Base-by-base conservation (phyloP, 2,888 invertebrate species). In the Andrena fulva region DNA sequence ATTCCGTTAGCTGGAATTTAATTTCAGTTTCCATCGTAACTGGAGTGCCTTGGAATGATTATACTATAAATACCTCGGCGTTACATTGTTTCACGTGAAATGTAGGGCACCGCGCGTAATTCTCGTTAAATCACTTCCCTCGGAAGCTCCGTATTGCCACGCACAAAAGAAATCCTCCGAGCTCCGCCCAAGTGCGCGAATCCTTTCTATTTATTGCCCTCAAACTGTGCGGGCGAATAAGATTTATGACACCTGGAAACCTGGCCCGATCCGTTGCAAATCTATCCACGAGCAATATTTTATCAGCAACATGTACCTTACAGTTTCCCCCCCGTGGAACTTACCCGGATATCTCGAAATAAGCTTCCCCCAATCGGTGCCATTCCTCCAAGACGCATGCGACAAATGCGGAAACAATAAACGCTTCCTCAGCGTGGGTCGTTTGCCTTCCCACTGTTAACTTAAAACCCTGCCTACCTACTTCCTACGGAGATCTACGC, bases 251-350 rank as follows among this genome's bases (percentile, higher is more conserved):
- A 86, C 69, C 74, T 68, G 86, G 84, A 79, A 84, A 82, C 84
- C 82, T 80, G 20, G 77, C 69, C 77, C 84, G 87, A 86, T 81
- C 80, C 77, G 87, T 84, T 80, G 88, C 88, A 84, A 88, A 87
- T 87, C 86, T 82, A 88, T 88, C 84, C 84, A 67, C 81, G 35
- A 73, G 71, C 80, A 67, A 87, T 87, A 87, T 85, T 87, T 87
- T 77, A 87, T 78, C 75, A 59, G 35, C 24, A 60, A 35, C 84
- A 75, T 77, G 79, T 87, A 84, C 84, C 85, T 87, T 85, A 87
- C 87, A 82, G 84, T 75, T 83, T 80, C 79, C 74, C 67, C 42
- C 73, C 71, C 1, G 42, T 1, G 62, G 64, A 87, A 85, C 82
- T 85, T 87, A 80, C 63, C 77, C 54, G 77, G 84, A 87, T 80